Percentiles rank a stretch among this genome's conserved stretches.
Conservation (phyloP, 2,113 vertebrate species). For the Laterallus jamaicensis region DNA sequence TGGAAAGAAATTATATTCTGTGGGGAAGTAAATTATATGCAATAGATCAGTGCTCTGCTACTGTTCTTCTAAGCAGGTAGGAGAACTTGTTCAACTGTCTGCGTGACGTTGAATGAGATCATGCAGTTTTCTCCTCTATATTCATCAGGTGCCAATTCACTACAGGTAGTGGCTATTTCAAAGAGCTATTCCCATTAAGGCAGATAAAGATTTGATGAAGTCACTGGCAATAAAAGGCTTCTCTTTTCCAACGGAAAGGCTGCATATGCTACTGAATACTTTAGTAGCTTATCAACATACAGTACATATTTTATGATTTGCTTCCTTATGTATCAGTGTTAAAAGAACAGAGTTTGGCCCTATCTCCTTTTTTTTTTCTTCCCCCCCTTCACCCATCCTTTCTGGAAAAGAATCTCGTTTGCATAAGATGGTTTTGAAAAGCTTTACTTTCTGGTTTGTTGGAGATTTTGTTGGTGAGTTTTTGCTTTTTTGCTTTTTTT, state of each 20-base stretch:
- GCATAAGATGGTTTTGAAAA: not conserved
- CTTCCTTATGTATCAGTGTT: not conserved
- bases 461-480: too few species aligned
- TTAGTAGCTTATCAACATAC: not conserved
- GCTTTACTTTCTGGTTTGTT: not conserved
- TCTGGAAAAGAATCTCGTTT: not conserved
- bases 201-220: not conserved
- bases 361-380: not conserved
- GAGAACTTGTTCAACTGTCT: not conserved
- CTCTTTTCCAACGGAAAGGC: not conserved
- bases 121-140: not conserved
- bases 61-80: not conserved
- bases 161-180: not conserved
- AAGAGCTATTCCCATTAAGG: not conserved
- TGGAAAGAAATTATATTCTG: not conserved
- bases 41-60: not conserved
- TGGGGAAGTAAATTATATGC: not conserved
- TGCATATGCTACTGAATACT: not conserved
- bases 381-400: too few species aligned
- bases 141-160: not conserved
- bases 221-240: not conserved
- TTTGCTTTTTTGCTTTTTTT: too few species aligned
- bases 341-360: not conserved
- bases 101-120: not conserved
- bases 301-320: not conserved